phyloP scores from a whole-genome alignment of 2,888 invertebrate species.

The Esperia sulphurella region DNA sequence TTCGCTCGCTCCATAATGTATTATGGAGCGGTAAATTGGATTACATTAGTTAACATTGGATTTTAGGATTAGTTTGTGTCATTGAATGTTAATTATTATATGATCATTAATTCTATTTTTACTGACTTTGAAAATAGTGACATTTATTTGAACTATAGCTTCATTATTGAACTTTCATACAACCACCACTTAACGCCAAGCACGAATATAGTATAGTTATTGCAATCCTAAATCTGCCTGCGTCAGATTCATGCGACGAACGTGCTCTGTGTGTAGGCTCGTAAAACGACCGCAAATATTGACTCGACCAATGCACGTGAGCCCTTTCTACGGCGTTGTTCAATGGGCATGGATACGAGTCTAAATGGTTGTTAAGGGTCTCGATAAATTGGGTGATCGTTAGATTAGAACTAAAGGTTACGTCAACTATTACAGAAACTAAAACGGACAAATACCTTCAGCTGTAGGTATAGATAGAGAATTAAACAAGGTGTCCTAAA shows the following conservation, averaged over 20 bases:
- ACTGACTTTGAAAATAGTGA: too few species aligned
- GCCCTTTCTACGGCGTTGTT: constrained; percentile 21
- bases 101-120: too few species aligned
- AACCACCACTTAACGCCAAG: constrained; percentile 14
- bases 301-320: constrained; percentile 17
- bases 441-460: too few species aligned
- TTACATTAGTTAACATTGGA: too few species aligned
- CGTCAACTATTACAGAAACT: not conserved
- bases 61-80: too few species aligned
- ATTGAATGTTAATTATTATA: too few species aligned
- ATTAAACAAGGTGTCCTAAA: too few species aligned
- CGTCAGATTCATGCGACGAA: constrained; percentile 24
- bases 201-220: constrained; percentile 24
- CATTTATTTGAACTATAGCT: not conserved
- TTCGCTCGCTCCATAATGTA: too few species aligned
- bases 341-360: constrained; percentile 11
- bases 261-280: constrained; percentile 20
- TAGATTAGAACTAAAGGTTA: constrained; percentile 15
- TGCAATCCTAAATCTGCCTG: constrained; percentile 28
- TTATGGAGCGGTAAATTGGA: too few species aligned
- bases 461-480: too few species aligned
- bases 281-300: constrained; percentile 29
- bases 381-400: constrained; percentile 14
- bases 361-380: constrained; percentile 16
- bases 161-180: constrained; percentile 1